Conservation (phyloP, 2,888 invertebrate species). For the Poecilus cupreus region DNA sequence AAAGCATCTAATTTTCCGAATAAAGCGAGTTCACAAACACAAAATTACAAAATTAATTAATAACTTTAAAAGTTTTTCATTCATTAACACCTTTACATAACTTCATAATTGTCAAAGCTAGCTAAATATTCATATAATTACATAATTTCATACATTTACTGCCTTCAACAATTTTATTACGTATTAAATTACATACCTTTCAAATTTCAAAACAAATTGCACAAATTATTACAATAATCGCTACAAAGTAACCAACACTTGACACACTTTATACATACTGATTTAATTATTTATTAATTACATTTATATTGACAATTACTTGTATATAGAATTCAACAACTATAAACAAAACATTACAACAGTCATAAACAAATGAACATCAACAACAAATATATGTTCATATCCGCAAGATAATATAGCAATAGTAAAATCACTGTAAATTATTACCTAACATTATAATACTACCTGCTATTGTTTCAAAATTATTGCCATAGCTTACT, state of each 20-base stretch:
- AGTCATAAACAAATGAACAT: not conserved
- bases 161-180: not conserved
- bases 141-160: not conserved
- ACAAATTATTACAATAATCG: not conserved
- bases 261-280: conserved; percentile 8
- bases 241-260: not conserved
- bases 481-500: not conserved
- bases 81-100: no score
- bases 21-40: no score
- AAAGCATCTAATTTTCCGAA: no score
- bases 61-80: no score
- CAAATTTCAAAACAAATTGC: not conserved
- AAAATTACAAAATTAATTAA: no score
- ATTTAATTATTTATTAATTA: conserved; percentile 3
- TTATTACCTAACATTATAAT: conserved; percentile 1
- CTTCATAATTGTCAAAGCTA: no score
- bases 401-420: conserved; percentile 1
- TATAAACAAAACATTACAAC: not conserved
- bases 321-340: not conserved
- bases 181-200: conserved; percentile 2
- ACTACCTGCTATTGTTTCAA: conserved; percentile 18
- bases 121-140: no score
- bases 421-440: not conserved
- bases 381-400: not conserved
- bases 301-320: not conserved